Evolutionary conservation across 1,140 invertebrate species (phyloP).

Genomic region (Caenorhabditis brenneri): DNA sequence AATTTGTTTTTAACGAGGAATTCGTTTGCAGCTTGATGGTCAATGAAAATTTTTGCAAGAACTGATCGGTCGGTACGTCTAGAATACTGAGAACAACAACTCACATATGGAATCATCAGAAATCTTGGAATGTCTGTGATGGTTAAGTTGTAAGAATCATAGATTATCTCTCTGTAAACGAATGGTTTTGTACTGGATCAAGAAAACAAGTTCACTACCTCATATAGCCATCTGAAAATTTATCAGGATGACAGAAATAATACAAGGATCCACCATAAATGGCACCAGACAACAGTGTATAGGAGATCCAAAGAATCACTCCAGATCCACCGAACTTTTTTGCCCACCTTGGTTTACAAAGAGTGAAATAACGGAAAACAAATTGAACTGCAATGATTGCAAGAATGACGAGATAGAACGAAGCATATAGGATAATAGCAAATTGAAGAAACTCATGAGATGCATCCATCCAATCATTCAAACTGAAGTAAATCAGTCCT

Average conservation of each 20-base stretch:
- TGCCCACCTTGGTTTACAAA: neutral
- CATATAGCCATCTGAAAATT: neutral
- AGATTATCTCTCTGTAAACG: neutral
- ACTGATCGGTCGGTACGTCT: no score
- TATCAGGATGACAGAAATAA: neutral
- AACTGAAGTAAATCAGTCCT: neutral
- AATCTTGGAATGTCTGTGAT: neutral
- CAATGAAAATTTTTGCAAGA: no score
- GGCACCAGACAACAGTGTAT: neutral
- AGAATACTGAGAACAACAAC: neutral
- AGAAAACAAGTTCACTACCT: neutral
- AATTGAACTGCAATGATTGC: constrained; percentile 16
- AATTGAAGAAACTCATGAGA: neutral
- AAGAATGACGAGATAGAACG: neutral
- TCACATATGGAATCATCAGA: neutral
- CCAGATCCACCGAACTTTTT: neutral
- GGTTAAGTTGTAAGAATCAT: neutral
- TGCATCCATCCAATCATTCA: neutral
- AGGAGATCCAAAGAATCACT: neutral
- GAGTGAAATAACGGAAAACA: neutral
- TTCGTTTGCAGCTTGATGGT: no score
- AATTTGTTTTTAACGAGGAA: no score
- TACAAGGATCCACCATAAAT: neutral
- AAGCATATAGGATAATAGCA: neutral
- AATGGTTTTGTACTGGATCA: neutral